Conservation (phyloP, 2,113 vertebrate genomes). For the Prochilodus magdalenae region DNA sequence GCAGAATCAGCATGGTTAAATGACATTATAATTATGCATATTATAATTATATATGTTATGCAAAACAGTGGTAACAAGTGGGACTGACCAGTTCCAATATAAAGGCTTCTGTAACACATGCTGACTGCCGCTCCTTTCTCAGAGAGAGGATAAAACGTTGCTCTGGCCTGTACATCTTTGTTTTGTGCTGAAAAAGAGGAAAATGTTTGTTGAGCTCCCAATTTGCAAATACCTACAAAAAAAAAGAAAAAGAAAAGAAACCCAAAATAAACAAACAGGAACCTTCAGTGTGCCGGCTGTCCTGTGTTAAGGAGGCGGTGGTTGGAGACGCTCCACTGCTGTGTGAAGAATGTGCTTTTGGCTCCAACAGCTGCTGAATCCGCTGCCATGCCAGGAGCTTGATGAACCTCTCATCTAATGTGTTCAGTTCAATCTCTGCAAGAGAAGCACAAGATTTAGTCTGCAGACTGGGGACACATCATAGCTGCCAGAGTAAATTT, state of each 20-base stretch:
- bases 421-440: constrained; percentile 87
- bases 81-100: constrained; percentile 93
- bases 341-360: constrained; percentile 79
- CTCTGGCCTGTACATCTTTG: constrained; percentile 91
- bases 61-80: background rate
- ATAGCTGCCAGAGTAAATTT: background rate
- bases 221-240: background rate
- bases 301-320: constrained; percentile 67
- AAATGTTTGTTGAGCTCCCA: background rate
- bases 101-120: constrained; percentile 97
- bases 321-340: constrained; percentile 67
- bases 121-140: constrained; percentile 88
- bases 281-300: constrained; percentile 37
- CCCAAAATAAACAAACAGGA: background rate
- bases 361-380: constrained; percentile 89
- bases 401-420: constrained; percentile 87
- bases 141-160: constrained; percentile 92
- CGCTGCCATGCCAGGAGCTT: constrained; percentile 91
- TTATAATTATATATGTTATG: background rate
- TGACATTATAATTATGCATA: background rate
- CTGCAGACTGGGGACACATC: background rate
- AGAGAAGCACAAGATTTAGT: background rate
- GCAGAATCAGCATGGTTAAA: background rate
- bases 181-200: constrained; percentile 78
- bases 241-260: background rate